A percentile compares a stretch with the other conserved stretches of the same genome.
Evolutionary conservation across 1,140 invertebrate species (phyloP).

Genomic region (Probaryconus sp.): DNA sequence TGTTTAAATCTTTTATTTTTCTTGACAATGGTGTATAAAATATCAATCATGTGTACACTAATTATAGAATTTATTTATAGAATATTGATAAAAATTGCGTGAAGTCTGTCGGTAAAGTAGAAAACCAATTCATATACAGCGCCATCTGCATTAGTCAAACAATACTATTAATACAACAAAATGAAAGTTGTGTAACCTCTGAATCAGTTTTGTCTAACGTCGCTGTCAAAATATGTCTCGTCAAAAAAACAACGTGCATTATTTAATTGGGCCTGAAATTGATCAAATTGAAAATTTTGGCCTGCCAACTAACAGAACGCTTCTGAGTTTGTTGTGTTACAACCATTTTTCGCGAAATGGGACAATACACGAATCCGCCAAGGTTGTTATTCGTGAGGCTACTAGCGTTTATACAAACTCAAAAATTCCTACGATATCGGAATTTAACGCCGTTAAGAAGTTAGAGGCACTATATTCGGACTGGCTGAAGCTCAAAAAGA

Average conservation of each 20-base stretch:
- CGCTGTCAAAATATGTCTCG: slow-evolving; percentile 4
- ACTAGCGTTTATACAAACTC: background rate
- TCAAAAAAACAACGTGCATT: background rate
- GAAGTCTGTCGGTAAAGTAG: too few relatives aligned
- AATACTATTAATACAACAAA: too few relatives aligned
- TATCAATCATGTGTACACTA: too few relatives aligned
- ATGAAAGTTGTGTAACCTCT: too few relatives aligned
- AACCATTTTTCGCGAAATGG: background rate
- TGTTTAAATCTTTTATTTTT: too few relatives aligned
- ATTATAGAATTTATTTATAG: too few relatives aligned
- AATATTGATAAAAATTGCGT: too few relatives aligned
- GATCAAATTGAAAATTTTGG: slow-evolving; percentile 10
- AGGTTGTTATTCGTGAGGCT: too few relatives aligned
- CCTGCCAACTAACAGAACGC: slow-evolving; percentile 7
- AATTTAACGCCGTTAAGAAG: slow-evolving; percentile 9
- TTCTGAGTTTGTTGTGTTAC: slow-evolving; percentile 3
- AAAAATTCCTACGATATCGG: slow-evolving; percentile 2
- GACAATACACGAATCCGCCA: background rate
- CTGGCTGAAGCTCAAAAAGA: slow-evolving; percentile 11
- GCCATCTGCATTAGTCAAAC: too few relatives aligned
- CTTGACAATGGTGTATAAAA: too few relatives aligned
- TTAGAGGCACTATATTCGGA: background rate
- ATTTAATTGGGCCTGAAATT: slow-evolving; percentile 13
- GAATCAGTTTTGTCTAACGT: too few relatives aligned
- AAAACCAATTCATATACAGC: too few relatives aligned